These are phyloP conservation scores for Ctena decussata DNA, from an alignment of 2,888 invertebrate species.

Conservation along the genomic window DNA sequence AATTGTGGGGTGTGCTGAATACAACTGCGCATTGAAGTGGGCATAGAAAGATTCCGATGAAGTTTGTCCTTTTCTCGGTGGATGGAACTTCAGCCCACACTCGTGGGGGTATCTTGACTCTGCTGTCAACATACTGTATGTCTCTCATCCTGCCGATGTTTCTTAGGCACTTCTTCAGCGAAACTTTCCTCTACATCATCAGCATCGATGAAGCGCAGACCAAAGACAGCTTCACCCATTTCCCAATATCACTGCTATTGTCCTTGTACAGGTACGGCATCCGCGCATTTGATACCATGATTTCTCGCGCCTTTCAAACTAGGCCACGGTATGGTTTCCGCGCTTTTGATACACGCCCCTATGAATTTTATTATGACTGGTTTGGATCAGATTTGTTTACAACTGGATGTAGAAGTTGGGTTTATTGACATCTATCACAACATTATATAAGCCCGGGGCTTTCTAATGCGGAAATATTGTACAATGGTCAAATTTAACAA, in stretches of 20 bases:
- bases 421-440: too few relatives aligned
- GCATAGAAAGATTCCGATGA: neutral
- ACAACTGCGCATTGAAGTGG: conserved; percentile 6
- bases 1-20: neutral
- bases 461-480: too few relatives aligned
- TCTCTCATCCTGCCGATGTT: neutral
- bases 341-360: too few relatives aligned
- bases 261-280: too few relatives aligned
- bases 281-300: too few relatives aligned
- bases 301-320: too few relatives aligned
- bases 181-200: neutral
- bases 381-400: too few relatives aligned
- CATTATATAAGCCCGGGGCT: too few relatives aligned
- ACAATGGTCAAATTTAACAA: too few relatives aligned
- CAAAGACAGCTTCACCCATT: neutral
- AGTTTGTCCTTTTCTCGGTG: neutral
- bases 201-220: neutral
- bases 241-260: neutral
- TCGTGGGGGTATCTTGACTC: neutral
- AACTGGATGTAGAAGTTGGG: too few relatives aligned
- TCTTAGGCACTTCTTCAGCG: neutral
- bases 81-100: conserved; percentile 4
- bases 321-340: too few relatives aligned
- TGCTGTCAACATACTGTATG: neutral
- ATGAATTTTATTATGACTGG: too few relatives aligned